Evolutionary conservation across 2,888 invertebrate genomes (phyloP), one percentile per base, ranked within the genome.

Genomic region (Ochropacha duplaris): DNA sequence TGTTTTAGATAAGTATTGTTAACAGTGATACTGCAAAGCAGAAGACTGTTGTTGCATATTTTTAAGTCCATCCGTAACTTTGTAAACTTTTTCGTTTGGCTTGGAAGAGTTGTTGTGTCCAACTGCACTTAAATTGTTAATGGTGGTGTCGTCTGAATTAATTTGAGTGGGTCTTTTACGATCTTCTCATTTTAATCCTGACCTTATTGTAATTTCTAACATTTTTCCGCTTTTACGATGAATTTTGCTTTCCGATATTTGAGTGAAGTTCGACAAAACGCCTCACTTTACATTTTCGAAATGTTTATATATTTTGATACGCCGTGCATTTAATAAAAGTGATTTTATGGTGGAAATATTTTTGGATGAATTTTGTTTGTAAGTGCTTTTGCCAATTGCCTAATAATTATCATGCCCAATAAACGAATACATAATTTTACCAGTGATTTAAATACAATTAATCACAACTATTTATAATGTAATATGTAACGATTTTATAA

Each of bases 221-320:
- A 79, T 74, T 68, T 74, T 77, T 74, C 72, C 79, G 63, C 74
- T 83, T 78, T 76, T 80, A 67, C 72, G 65, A 73, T 74, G 74
- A 81, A 81, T 81, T 84, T 83, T 84, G 86, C 89, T 88, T 87
- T 83, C 75, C 69, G 56, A 71, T 80, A 84, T 86, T 88, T 89
- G 88, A 92, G 92, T 92, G 92, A 88, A 92, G 92, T 92, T 92
- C 83, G 92, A 92, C 92, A 90, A 87, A 88, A 89, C 84, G 81
- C 76, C 84, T 86, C 85, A 61, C 55, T 55, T 67, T 26, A 44
- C n/a, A 19, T 44, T 44, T 44, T 44, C 44, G 28, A 36, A 28
- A 57, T 49, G 54, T 50, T 54, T 39, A 28, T 36, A 28, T 36
- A 50, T 36, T 49, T n/a, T 39, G 26, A 16, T 49, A 56, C 39